Evolutionary conservation across 1,140 invertebrate genomes (phyloP).

Genomic region (Drosophila pandora): DNA sequence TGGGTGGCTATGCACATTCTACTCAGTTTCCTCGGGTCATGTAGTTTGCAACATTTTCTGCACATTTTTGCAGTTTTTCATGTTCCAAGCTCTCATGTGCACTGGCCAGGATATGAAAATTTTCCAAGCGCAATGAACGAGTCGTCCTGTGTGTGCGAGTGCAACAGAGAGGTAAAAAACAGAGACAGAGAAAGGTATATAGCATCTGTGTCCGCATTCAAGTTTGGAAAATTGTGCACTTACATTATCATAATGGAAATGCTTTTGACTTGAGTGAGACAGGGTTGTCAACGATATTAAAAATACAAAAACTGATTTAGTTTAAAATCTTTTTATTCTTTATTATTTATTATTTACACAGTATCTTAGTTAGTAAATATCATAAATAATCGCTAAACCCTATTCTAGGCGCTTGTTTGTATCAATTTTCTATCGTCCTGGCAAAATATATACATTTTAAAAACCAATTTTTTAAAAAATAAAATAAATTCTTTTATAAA

Average conservation of each 20-base stretch:
- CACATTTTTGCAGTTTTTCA: slow-evolving; percentile 81
- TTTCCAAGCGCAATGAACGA: slow-evolving; percentile 64
- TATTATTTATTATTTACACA: too few relatives aligned
- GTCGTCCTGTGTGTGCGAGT: slow-evolving; percentile 5
- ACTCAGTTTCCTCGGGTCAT: slow-evolving; percentile 26
- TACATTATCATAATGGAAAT: slow-evolving; percentile 82
- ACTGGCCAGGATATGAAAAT: slow-evolving; percentile 79
- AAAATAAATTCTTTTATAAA: too few relatives aligned
- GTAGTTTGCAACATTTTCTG: slow-evolving; percentile 80
- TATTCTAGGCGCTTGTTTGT: too few relatives aligned
- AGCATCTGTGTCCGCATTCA: slow-evolving; percentile 57
- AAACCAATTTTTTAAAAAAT: too few relatives aligned
- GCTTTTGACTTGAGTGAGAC: slow-evolving; percentile 72
- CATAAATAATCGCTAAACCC: too few relatives aligned
- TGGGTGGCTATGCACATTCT: slow-evolving; percentile 1
- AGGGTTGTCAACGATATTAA: slow-evolving; percentile 51
- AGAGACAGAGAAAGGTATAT: slow-evolving; percentile 20
- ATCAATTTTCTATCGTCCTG: too few relatives aligned
- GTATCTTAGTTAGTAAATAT: too few relatives aligned
- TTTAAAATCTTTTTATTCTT: too few relatives aligned
- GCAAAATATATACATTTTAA: too few relatives aligned
- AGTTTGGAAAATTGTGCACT: slow-evolving; percentile 79
- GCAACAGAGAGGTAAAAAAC: neutral
- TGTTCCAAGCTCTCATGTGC: slow-evolving; percentile 67
- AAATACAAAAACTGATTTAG: too few relatives aligned